Base-by-base conservation (phyloP, 53 echinoderm and acorn worm genomes). In the Crossaster papposus region DNA sequence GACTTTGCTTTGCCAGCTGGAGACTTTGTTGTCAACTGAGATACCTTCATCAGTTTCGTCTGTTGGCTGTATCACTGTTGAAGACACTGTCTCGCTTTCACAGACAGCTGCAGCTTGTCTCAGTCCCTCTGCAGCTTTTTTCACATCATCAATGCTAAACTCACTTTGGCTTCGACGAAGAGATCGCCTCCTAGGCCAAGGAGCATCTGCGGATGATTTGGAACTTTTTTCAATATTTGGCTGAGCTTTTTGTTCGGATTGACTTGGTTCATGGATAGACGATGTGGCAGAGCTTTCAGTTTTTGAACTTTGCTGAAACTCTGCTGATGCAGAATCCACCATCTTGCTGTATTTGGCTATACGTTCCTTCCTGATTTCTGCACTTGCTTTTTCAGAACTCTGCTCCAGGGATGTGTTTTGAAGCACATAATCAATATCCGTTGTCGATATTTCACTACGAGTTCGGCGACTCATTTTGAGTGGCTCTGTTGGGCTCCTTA, bases 1-100 rank as follows among this genome's bases (percentile, higher is more conserved):
- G 63, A 93, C 77, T 68, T 88, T 80, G 70, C 68, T 72, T 31
- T 90, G 91, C 91, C 93, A 93, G 50, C 68, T 81, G 30, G 91
- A n/a, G 62, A 89, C 88, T 30, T 89, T 83, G 36, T 83, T 83
- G 37, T 89, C 89, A 13, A 78, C 92, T 23, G 75, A 37, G 20
- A 70, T 86, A 65, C 65, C 80, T n/a, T 24, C 53, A 32, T 87
- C 87, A 18, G 7, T 20, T 22, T 51, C 88, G 18, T 58, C 36
- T n/a, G 30, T 15, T 36, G 75, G 52, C 55, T 36, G 28, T 13
- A 36, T 54, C 6, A 30, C 34, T 53, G 52, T 74, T n/a, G 62
- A 1, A 22, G 75, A 23, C 62, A 14, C 51, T 3, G 28, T 51
- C 87, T 87, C 87, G n/a, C 17, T 24, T 23, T 54, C 58, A 14